Base-by-base conservation (phyloP, 1,140 invertebrate species). In the Fopius arisanus region DNA sequence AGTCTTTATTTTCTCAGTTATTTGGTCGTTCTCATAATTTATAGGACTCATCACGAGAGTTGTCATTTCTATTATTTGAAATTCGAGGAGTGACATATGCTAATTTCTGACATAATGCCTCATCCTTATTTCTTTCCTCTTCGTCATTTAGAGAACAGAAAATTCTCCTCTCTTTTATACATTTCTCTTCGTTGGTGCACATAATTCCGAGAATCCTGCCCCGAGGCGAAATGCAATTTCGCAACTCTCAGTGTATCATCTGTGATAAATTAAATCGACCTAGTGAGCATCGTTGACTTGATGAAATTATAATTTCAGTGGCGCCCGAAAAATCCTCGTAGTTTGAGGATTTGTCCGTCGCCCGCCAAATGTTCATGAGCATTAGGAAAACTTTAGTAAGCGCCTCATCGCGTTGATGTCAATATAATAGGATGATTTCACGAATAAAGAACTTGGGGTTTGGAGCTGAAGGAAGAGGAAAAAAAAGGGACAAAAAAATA, bases 251-350 rank as follows among this genome's bases (percentile, higher is more conserved):
- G 43, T 31, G 40, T 65, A 33, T 37, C 59, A 33, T 31, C 51
- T 40, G 26, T 23, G 62, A 63, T 67, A 37, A 23, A 21, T 62
- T 65, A 68, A 74, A 74, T 74, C 72, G 72, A 41, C 66, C 19
- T 67, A 21, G 41, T 33, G 37, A 48, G 59, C 29, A 65, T 37
- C 48, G 41, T 29, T 26, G 72, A 74, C 67, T 76, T 81, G 75
- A 83, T 82, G 81, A 83, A 82, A 80, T 80, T 78, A 79, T 83
- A 82, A 83, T 84, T 78, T 74, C 67, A 82, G 43, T 48, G 43
- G 26, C 74, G 75, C 62, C 66, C 26, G 59, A 54, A 54, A 26
- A 40, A 31, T 51, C 29, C 14, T 7, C 19, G 14, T 43, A 9
- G 6, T 14, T 4, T 40, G 67, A 66, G 43, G 16, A 48, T 48